Evolutionary conservation across 2,888 invertebrate species (phyloP), one percentile per base, ranked within the genome.

Genomic region (Athrips mouffetella): DNA sequence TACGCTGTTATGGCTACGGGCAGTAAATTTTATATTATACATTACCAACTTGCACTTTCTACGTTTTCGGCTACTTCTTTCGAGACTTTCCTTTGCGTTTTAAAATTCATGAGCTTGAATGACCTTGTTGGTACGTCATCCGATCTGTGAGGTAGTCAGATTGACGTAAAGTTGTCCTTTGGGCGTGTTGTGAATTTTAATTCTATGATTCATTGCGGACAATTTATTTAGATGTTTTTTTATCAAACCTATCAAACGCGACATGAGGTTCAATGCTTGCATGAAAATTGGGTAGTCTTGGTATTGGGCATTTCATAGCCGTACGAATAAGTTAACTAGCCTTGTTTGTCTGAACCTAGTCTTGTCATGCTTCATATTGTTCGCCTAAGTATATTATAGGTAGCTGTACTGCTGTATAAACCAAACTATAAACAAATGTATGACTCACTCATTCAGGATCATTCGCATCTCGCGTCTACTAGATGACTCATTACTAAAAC

Each of bases 31-130:
- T 65, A 68, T 68, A n/a, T n/a, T n/a, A n/a, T n/a, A n/a, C n/a
- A n/a, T n/a, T n/a, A 65, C 66, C 60, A 63, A 80, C 80, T 80
- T 80, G 72, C 79, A 81, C 82, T 84, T 85, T 84, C 84, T 80
- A 80, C 75, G 56, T 60, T 67, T 72, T 64, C 66, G 67, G 69
- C 70, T 76, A 77, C 71, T 59, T 76, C 73, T 75, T 75, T 75
- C 73, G 73, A 71, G 57, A 63, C 69, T 76, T 75, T 75, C 68
- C 70, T 67, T 60, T 59, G 41, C 55, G 57, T 65, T 73, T 73
- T 72, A 65, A 67, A 70, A 73, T 73, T 73, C 65, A 68, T 70
- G 67, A 58, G 72, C 60, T 65, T 59, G 53, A 41, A 53, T 56
- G 63, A 63, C 68, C 67, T 67, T 67, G 64, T 48, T 49, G 13